Conservation (phyloP, 1,140 invertebrate species). For the Tigriopus japonicus region DNA sequence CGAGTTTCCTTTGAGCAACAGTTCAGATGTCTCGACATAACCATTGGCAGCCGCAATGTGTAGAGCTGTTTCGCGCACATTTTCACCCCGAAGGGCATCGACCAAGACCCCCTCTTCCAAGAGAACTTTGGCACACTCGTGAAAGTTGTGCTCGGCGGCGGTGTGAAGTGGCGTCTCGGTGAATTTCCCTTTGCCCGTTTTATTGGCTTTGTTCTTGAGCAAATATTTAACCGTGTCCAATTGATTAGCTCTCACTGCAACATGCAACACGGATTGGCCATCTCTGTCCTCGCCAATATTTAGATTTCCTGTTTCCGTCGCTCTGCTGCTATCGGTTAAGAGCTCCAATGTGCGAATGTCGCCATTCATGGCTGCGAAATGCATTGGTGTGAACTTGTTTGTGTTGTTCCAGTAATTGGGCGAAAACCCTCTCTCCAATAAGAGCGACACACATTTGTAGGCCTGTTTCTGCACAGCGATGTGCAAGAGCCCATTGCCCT, state of each 20-base stretch:
- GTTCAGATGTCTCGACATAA: background rate
- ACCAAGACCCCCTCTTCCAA: background rate
- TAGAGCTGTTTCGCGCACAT: background rate
- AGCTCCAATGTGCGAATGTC: no score
- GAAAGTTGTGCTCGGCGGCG: background rate
- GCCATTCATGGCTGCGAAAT: no score
- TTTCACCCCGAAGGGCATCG: background rate
- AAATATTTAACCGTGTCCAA: constrained; percentile 2
- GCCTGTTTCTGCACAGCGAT: no score
- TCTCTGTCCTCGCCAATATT: no score
- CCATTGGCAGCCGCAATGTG: constrained; percentile 1
- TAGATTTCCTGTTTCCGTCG: no score
- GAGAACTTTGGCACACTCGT: background rate
- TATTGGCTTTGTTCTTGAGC: background rate
- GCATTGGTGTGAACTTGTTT: no score
- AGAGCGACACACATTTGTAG: no score
- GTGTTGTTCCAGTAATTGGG: no score
- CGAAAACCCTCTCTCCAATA: no score
- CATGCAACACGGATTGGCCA: background rate
- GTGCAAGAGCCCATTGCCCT: no score
- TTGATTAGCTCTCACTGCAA: constrained; percentile 2
- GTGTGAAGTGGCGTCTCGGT: background rate
- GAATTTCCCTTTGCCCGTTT: background rate
- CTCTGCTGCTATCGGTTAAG: no score
- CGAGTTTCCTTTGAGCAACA: background rate